phyloP scores from a whole-genome alignment of 2,113 vertebrate genomes.

The Gila orcuttii region DNA sequence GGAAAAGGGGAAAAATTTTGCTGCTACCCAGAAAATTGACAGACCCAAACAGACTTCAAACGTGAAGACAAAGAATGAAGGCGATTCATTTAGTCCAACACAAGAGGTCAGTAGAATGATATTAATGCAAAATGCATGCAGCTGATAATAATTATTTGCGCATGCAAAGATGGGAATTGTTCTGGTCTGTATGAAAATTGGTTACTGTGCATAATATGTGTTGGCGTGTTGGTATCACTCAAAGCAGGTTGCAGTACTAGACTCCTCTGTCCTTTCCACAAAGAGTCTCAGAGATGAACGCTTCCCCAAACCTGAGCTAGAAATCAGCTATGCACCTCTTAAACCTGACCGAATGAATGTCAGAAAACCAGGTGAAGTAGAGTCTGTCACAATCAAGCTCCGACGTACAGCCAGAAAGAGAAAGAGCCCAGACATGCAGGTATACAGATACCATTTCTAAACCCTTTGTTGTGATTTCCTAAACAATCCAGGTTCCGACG shows the following conservation, averaged over 20 bases:
- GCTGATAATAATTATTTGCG: background rate
- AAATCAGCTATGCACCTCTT: conserved; percentile 79
- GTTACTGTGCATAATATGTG: background rate
- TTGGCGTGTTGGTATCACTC: background rate
- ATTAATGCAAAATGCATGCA: background rate
- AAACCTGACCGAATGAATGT: conserved; percentile 79
- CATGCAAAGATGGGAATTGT: background rate
- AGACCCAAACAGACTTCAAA: conserved; percentile 62
- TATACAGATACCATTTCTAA: conserved; percentile 48
- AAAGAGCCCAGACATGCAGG: conserved; percentile 84
- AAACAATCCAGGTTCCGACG: background rate
- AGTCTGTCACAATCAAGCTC: conserved; percentile 77
- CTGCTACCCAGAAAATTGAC: conserved; percentile 74
- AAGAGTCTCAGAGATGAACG: conserved; percentile 72
- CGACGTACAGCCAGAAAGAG: conserved; percentile 79
- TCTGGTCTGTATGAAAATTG: background rate
- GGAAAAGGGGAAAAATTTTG: conserved; percentile 74
- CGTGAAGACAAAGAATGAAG: conserved; percentile 63
- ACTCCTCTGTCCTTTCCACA: conserved; percentile 81
- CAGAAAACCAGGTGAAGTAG: conserved; percentile 73
- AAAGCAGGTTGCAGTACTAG: conserved; percentile 64
- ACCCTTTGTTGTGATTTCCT: background rate
- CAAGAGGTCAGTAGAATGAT: conserved; percentile 58
- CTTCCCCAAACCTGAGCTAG: conserved; percentile 84
- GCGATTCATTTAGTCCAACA: conserved; percentile 39